Conservation (phyloP, 2,113 vertebrate species). For the Atractosteus spatula region DNA sequence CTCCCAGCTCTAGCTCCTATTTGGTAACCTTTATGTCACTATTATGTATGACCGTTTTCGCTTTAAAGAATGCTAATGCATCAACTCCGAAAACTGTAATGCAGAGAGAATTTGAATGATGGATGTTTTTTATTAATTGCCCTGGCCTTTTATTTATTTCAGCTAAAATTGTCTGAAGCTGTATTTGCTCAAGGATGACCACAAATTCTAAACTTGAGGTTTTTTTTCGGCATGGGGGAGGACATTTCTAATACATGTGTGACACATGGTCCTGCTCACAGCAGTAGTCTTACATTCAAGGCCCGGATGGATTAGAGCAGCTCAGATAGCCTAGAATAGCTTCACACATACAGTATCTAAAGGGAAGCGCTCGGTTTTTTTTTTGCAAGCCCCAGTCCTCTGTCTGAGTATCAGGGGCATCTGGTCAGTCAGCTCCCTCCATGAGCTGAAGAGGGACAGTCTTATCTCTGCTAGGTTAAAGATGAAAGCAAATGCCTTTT, state of each 20-base stretch:
- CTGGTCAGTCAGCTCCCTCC: constrained; percentile 38
- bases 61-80: too few relatives aligned
- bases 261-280: constrained; percentile 10
- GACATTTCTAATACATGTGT: neutral
- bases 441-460: constrained; percentile 45
- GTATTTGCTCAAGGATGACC: constrained; percentile 64
- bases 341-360: neutral
- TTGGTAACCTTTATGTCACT: too few relatives aligned
- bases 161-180: too few relatives aligned
- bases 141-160: too few relatives aligned
- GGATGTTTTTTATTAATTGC: too few relatives aligned
- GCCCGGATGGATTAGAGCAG: neutral
- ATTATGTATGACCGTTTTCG: too few relatives aligned
- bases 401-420: constrained; percentile 33
- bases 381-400: constrained; percentile 20
- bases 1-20: too few relatives aligned
- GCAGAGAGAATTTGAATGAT: too few relatives aligned
- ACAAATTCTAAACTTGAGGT: constrained; percentile 65
- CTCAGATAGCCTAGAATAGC: neutral
- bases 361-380: neutral
- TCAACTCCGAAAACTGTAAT: too few relatives aligned
- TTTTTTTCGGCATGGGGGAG: neutral
- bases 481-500: constrained; percentile 59
- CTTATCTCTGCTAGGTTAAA: constrained; percentile 44
- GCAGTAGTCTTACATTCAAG: neutral